Base-by-base conservation (phyloP, 2,888 invertebrate genomes). In the Trissolcus japonicus region DNA sequence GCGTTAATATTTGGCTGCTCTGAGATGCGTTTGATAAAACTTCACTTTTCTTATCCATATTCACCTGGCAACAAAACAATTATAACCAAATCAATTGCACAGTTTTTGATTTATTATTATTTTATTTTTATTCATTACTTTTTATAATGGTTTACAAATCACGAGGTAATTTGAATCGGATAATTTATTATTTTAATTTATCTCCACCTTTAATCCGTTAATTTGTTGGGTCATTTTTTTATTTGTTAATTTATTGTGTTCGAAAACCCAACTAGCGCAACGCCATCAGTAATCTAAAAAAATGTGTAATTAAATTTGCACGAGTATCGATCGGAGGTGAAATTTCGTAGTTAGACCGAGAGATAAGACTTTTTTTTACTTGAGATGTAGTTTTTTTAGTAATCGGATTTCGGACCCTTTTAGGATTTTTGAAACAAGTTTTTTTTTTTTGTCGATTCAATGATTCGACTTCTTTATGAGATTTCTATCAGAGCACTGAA, bases 301-400 rank as follows among this genome's bases (percentile, higher is more conserved):
- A 74, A 67, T 67, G 67, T 57, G 63, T 63, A 63, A 68, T 75
- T 63, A 75, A 75, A 29, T 75, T 54, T 57, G 40, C 63, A 43
- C 61, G 57, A 54, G 55, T 66, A 68, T 75, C 59, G 68, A 75
- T 75, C 41, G 16, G 19, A 40, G 55, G 21, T 57, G 35, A 67
- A 72, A 74, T 67, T 67, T 74, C 61, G 74, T 63, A 57, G 63
- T 57, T 62, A 57, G 48, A 63, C 40, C 53, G 48, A 59, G 35
- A 11, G 62, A 41, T 61, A 67, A 62, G 62, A 74, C 1, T 67
- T 51, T 53, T 57, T 51, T 61, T 55, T 61, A 53, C 14, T 54
- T 46, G 6, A 54, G 63, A 71, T 19, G 25, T 29, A 53, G 48
- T 13, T 48, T 48, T 19, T 16, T 17, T 21, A 9, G 16, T 19